A percentile compares a stretch with the other conserved stretches of the same genome.
Conservation (phyloP, 2,888 invertebrate genomes). For the Clitarchus hookeri region DNA sequence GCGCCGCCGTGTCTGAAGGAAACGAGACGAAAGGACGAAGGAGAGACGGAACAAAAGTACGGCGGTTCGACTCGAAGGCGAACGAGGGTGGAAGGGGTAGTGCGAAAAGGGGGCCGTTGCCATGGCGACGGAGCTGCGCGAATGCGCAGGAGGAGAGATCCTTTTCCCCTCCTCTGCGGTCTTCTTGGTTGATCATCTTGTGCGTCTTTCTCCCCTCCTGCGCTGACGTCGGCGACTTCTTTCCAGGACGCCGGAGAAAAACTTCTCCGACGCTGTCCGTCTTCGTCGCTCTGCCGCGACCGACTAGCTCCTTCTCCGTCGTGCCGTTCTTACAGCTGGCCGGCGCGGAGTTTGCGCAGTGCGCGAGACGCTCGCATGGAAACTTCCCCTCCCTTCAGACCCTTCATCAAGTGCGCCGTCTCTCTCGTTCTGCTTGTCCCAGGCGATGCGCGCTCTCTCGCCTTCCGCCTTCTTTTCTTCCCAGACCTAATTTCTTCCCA, state of each 20-base stretch:
- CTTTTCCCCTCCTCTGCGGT: not conserved
- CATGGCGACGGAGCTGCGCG: not conserved
- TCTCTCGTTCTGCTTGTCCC: not conserved
- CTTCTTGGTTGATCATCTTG: conserved; percentile 14
- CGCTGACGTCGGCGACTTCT: conserved; percentile 9
- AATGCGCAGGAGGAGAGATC: not conserved
- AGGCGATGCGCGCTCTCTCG: not conserved
- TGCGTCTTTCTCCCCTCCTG: not conserved
- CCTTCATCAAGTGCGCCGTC: no score
- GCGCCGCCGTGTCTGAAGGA: not conserved
- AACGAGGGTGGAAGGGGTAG: not conserved
- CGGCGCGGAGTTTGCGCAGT: not conserved
- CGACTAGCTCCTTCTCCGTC: not conserved
- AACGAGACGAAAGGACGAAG: not conserved
- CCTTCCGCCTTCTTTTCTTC: not conserved
- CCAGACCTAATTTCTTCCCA: conserved; percentile 14
- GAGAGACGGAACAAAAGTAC: conserved; percentile 4
- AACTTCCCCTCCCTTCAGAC: conserved; percentile 5
- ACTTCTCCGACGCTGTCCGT: not conserved
- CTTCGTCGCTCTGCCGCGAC: not conserved
- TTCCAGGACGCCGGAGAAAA: not conserved
- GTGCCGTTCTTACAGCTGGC: not conserved
- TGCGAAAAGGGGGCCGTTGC: not conserved
- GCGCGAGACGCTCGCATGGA: not conserved
- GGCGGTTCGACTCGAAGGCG: no score